phyloP scores from a whole-genome alignment of 64 coral and sea anemone species.

The Acropora yongei region DNA sequence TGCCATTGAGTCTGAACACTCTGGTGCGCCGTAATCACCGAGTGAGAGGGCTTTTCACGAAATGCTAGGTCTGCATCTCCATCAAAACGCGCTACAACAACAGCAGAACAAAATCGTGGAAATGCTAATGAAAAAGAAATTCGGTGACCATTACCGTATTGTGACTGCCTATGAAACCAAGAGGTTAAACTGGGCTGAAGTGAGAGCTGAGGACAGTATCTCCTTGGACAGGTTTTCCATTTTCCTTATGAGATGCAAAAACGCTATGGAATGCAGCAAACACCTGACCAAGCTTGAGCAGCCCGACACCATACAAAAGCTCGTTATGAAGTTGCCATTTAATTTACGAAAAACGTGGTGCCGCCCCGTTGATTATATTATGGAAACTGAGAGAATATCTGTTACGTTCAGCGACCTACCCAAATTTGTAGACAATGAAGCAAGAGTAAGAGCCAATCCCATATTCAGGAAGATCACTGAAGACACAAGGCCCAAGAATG shows the following conservation, averaged over 20 bases:
- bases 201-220: conserved; percentile 9
- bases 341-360: conserved; percentile 43
- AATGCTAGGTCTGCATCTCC: conserved; percentile 3
- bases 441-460: conserved; percentile 22
- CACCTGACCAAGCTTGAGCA: conserved; percentile 58
- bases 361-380: conserved; percentile 6
- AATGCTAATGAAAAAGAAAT: conserved; percentile 33
- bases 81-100: conserved; percentile 13
- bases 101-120: no score
- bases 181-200: background rate
- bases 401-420: conserved; percentile 15
- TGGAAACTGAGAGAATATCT: conserved; percentile 10
- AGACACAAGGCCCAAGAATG: background rate
- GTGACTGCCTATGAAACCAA: conserved; percentile 17
- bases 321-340: conserved; percentile 52
- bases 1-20: no score
- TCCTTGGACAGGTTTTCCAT: conserved; percentile 23
- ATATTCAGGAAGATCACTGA: conserved; percentile 25
- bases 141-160: conserved; percentile 2
- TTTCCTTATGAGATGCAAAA: conserved; percentile 51
- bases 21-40: no score
- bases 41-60: no score
- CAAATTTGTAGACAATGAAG: conserved; percentile 8
- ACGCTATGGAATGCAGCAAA: conserved; percentile 50
- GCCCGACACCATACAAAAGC: conserved; percentile 22